Percentiles rank a stretch among this genome's conserved stretches.
phyloP scores from a whole-genome alignment of 2,888 invertebrate genomes.

The Agrenia bidenticulata region DNA sequence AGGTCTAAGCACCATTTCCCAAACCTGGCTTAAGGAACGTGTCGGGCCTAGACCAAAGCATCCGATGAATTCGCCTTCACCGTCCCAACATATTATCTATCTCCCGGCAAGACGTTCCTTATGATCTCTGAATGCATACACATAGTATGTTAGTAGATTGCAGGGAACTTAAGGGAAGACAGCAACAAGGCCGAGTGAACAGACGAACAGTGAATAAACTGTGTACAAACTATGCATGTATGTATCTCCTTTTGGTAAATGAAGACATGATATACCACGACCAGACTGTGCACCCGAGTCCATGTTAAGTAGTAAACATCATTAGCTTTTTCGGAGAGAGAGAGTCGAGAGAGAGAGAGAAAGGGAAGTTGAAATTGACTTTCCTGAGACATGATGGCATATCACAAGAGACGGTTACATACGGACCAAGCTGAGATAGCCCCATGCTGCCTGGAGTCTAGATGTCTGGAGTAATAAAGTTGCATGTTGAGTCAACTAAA shows the following conservation, averaged over 20 bases:
- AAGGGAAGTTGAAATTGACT: not conserved
- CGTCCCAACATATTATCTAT: not conserved
- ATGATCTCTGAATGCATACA: too few relatives aligned
- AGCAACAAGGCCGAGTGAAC: too few relatives aligned
- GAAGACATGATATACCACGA: too few relatives aligned
- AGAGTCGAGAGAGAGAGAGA: not conserved
- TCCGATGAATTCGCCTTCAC: not conserved
- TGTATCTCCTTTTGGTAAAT: too few relatives aligned
- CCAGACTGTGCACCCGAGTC: not conserved
- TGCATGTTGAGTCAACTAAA: constrained; percentile 2
- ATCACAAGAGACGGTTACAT: too few relatives aligned
- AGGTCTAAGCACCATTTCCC: not conserved
- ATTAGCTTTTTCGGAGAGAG: not conserved
- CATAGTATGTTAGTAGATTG: too few relatives aligned
- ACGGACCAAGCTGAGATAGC: too few relatives aligned
- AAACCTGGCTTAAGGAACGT: constrained; percentile 2
- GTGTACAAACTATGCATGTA: too few relatives aligned
- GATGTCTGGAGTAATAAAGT: not conserved
- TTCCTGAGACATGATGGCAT: not conserved
- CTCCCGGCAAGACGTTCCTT: not conserved
- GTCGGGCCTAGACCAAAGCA: not conserved
- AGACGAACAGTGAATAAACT: too few relatives aligned
- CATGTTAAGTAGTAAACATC: not conserved
- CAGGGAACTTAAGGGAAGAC: too few relatives aligned
- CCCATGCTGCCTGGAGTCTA: not conserved